Percentiles rank a stretch among this genome's conserved stretches.
Evolutionary conservation across 2,113 vertebrate species (phyloP).

Genomic region (Odocoileus hemionus): DNA sequence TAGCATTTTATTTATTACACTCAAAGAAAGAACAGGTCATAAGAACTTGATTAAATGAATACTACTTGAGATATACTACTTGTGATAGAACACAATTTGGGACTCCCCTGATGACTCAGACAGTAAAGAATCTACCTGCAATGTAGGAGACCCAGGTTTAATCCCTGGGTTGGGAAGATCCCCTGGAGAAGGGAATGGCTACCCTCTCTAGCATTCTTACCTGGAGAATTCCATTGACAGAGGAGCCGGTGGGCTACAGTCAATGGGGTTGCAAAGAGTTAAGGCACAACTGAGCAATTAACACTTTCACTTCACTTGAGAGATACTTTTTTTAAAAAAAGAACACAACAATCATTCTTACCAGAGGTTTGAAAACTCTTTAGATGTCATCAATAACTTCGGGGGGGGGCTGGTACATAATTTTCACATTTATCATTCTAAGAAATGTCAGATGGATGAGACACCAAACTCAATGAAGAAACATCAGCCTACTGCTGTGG

Average conservation of each 20-base stretch:
- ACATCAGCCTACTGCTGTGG: background rate
- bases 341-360: background rate
- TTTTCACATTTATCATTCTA: background rate
- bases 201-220: background rate
- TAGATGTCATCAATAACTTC: background rate
- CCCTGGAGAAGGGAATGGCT: background rate
- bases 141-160: background rate
- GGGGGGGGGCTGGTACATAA: background rate
- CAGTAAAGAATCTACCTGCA: background rate
- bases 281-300: background rate
- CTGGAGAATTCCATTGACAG: background rate
- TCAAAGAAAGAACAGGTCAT: background rate
- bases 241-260: background rate
- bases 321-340: background rate
- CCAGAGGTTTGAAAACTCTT: background rate
- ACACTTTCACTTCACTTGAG: background rate
- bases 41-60: background rate
- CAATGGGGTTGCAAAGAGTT: background rate
- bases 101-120: background rate
- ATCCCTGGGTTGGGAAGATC: background rate
- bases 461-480: background rate
- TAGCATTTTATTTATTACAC: background rate
- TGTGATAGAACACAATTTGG: background rate
- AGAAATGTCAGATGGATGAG: background rate
- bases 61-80: background rate